These are phyloP conservation scores for Chaetoderma sp. DNA, from an alignment of 2,888 invertebrate genomes.

Conservation along the genomic window DNA sequence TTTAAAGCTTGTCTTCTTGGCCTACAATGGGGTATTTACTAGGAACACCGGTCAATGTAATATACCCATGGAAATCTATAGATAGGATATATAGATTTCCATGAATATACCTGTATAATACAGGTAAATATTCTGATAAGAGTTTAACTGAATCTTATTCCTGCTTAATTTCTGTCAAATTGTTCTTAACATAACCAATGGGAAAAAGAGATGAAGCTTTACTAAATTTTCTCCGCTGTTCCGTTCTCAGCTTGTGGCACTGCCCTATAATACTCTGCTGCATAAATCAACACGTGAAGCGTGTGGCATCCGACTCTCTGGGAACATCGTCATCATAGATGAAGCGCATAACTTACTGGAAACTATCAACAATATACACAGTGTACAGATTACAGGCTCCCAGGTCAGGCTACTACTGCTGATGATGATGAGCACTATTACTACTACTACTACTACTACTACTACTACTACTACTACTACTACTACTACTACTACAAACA, in stretches of 20 bases:
- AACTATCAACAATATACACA: slow-evolving; percentile 88
- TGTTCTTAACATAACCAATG: not conserved
- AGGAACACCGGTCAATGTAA: no score
- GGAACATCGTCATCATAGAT: slow-evolving; percentile 85
- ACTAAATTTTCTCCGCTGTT: no score
- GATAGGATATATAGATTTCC: no score
- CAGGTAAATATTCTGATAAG: no score
- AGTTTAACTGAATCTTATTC: no score
- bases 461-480: not conserved
- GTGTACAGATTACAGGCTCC: slow-evolving; percentile 78
- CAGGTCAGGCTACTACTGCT: slow-evolving; percentile 70
- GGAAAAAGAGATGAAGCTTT: no score
- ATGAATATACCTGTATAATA: no score
- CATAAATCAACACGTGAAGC: slow-evolving; percentile 83
- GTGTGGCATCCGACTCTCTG: slow-evolving; percentile 78
- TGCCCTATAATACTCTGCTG: slow-evolving; percentile 79
- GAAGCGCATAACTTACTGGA: slow-evolving; percentile 97
- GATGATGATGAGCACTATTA: not conserved
- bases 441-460: not conserved
- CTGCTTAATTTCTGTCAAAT: not conserved
- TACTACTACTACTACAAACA: no score
- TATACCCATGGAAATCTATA: no score
- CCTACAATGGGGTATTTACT: no score
- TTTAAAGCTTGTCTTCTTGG: no score
- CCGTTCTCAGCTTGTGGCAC: slow-evolving; percentile 75